A percentile compares a stretch with the other conserved stretches of the same genome.
phyloP scores from a whole-genome alignment of 2,888 invertebrate genomes.

The Gibbula magus region DNA sequence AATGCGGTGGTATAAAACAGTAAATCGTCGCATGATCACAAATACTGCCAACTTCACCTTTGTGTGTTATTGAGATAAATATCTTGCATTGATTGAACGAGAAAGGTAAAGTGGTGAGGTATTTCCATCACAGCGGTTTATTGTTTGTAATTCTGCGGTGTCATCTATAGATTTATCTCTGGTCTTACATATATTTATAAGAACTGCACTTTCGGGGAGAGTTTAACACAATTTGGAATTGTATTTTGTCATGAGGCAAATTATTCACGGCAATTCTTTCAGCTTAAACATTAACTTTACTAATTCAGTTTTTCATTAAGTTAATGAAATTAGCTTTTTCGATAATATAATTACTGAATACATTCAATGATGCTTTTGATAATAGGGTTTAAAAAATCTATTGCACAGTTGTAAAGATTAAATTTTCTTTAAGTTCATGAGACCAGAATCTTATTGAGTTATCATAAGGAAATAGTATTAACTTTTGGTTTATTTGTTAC shows the following conservation, averaged over 20 bases:
- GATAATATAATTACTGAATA: conserved; percentile 12
- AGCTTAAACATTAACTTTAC: conserved; percentile 1
- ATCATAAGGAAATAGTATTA: no score
- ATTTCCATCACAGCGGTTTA: neutral
- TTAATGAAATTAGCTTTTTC: conserved; percentile 7
- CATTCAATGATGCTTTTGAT: neutral
- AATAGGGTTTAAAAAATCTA: no score
- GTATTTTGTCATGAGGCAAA: neutral
- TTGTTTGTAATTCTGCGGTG: neutral
- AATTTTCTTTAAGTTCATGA: no score
- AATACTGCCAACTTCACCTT: neutral
- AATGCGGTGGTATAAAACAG: neutral
- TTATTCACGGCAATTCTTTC: conserved; percentile 14
- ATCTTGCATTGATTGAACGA: neutral
- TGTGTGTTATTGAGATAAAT: conserved; percentile 15
- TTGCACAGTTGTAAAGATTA: no score
- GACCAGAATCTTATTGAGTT: no score
- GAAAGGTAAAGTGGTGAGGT: neutral
- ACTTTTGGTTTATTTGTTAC: no score
- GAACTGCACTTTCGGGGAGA: neutral
- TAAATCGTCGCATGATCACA: neutral
- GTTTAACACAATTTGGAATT: neutral
- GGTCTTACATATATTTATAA: neutral
- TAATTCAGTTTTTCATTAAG: conserved; percentile 14
- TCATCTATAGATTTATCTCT: neutral